phyloP scores from a whole-genome alignment of 2,888 invertebrate genomes.

The Drosophila imparisetae region DNA sequence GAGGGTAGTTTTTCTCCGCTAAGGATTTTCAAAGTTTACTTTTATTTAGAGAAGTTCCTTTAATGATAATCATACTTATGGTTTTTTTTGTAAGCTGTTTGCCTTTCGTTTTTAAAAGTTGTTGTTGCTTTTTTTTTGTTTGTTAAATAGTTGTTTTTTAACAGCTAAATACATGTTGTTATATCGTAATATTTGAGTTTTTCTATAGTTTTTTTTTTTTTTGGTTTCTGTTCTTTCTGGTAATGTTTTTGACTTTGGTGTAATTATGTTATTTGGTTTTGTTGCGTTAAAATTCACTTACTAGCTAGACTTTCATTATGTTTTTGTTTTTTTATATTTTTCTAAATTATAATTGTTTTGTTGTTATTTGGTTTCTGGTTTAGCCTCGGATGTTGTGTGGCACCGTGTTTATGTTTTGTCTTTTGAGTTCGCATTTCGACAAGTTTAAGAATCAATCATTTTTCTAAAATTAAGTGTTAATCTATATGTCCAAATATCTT shows the following conservation, averaged over 20 bases:
- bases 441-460: slow-evolving; percentile 79
- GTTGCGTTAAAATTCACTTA: slow-evolving; percentile 78
- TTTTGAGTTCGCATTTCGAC: slow-evolving; percentile 72
- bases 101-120: slow-evolving; percentile 57
- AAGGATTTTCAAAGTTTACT: slow-evolving; percentile 80
- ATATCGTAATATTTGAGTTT: slow-evolving; percentile 61
- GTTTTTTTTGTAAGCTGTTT: slow-evolving; percentile 50
- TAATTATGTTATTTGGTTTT: slow-evolving; percentile 50
- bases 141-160: slow-evolving; percentile 69
- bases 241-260: slow-evolving; percentile 57
- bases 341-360: slow-evolving; percentile 66
- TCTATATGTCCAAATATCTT: slow-evolving; percentile 77
- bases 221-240: slow-evolving; percentile 35
- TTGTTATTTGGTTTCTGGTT: slow-evolving; percentile 68
- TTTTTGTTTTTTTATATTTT: slow-evolving; percentile 31
- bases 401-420: slow-evolving; percentile 63
- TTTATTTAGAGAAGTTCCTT: slow-evolving; percentile 80
- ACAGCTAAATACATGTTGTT: slow-evolving; percentile 76
- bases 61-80: slow-evolving; percentile 80
- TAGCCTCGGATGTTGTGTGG: slow-evolving; percentile 59
- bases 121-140: slow-evolving; percentile 21
- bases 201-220: slow-evolving; percentile 36
- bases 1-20: slow-evolving; percentile 79
- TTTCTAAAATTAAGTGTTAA: slow-evolving; percentile 47
- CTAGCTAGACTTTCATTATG: slow-evolving; percentile 59